Evolutionary conservation across 2,113 vertebrate species (phyloP).

Genomic region (Phainopepla nitens): DNA sequence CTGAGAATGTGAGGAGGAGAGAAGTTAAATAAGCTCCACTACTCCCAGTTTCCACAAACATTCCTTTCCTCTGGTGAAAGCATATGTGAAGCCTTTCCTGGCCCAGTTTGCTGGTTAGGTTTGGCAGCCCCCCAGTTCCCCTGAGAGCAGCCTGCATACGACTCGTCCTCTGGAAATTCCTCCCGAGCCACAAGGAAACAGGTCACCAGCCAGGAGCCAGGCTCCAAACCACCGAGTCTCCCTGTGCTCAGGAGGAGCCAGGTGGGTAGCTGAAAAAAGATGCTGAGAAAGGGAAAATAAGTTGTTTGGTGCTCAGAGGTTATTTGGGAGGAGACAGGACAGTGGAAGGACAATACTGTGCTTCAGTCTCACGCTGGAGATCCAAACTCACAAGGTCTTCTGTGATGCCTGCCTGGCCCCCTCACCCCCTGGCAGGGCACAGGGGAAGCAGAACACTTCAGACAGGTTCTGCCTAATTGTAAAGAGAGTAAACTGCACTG

Average conservation of each 20-base stretch:
- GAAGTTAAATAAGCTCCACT: background rate
- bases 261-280: background rate
- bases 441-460: background rate
- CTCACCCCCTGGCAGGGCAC: no score
- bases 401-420: rapidly evolving
- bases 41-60: conserved; percentile 23
- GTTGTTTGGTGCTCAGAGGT: background rate
- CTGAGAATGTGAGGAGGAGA: background rate
- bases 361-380: background rate
- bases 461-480: background rate
- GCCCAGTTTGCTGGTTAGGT: background rate
- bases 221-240: background rate
- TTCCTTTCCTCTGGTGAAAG: conserved; percentile 44
- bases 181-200: conserved; percentile 23
- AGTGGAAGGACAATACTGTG: background rate
- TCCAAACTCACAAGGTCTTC: background rate
- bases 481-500: background rate
- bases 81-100: background rate
- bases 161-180: conserved; percentile 22
- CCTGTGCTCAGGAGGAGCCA: background rate
- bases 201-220: background rate
- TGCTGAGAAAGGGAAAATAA: background rate
- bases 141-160: background rate
- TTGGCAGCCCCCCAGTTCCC: conserved; percentile 4
- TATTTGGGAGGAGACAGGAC: background rate